Conservation (phyloP, 2,888 invertebrate species). For the Pomacea canaliculata region DNA sequence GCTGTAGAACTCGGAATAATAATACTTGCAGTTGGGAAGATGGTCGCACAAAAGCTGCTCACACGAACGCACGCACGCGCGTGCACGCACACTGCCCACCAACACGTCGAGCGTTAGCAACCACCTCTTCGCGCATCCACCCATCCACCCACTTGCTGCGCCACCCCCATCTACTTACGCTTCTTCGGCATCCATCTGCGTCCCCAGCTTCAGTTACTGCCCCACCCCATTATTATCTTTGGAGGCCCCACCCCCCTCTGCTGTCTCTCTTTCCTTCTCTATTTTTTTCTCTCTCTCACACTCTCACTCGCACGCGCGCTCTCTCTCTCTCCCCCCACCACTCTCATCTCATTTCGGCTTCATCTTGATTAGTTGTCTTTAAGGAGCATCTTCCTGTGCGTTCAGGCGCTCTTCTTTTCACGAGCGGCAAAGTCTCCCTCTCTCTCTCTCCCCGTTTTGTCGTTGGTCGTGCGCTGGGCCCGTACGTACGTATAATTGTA, state of each 20-base stretch:
- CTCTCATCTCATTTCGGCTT: neutral
- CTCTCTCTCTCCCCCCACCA: neutral
- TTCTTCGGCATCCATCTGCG: constrained; percentile 1
- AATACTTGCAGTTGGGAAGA: too few relatives aligned
- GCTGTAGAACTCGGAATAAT: too few relatives aligned
- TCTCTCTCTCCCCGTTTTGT: too few relatives aligned
- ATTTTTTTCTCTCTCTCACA: neutral
- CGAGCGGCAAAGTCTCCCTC: too few relatives aligned
- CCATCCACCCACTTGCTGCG: neutral
- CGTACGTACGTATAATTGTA: neutral
- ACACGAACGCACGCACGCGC: too few relatives aligned
- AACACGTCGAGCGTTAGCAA: neutral
- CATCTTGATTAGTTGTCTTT: neutral
- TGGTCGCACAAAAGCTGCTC: too few relatives aligned
- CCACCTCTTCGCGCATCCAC: neutral
- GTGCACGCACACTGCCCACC: neutral
- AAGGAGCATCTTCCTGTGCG: too few relatives aligned
- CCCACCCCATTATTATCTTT: neutral
- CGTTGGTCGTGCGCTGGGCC: neutral
- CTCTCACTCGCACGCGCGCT: neutral
- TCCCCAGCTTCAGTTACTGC: constrained; percentile 1
- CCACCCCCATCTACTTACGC: neutral
- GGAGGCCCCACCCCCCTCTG: too few relatives aligned
- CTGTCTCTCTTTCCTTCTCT: neutral
- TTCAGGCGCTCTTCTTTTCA: too few relatives aligned